Evolutionary conservation across 2,797 vertebrate genomes (phyloP), one percentile per base, ranked within the genome.

Genomic region (Pseudochirops corinnae): DNA sequence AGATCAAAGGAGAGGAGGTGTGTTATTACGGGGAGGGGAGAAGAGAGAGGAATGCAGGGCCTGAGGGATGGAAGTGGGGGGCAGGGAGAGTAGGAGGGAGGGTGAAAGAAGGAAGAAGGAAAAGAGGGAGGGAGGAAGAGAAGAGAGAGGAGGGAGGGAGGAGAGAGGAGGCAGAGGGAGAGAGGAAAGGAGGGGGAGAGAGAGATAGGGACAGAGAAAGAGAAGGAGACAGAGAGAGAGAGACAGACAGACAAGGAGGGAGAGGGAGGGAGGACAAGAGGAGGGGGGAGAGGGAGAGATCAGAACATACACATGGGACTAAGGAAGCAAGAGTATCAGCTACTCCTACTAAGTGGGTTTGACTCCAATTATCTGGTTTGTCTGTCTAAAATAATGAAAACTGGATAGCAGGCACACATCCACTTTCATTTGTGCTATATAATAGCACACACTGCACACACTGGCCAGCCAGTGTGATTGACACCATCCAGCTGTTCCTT

Each of bases 1-100:
- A 94, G 93, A 92, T 56, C 67, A 67, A 52, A 93, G 55, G 31
- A 26, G 46, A 92, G 90, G 90, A 91, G 26, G n/a, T 92, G 28
- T 5, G 1, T 56, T 13, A 11, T 16, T 52, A 58, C 50, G 2
- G 0, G 18, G 52, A 57, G 55, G 13, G 5, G 31, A 50, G 6
- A 13, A 6, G 31, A 50, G 10, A 14, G 56, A 57, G 93, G 12
- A 93, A 3, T 55, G 90, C 74, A 91, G 67, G 4, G 56, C 33
- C 58, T 55, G 24, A 18, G 74, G 91, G 26, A 46, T n/a, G 74
- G 14, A 21, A 2, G 53, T 53, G 29, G 33, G 13, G 53, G 14
- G 57, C 28, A 93, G 0, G 11, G 4, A 50, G 24, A 91, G 67
- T 5, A 1, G 21, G 67, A 50, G 56, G 9, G 6, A 10, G 21